Evolutionary conservation across 2,888 invertebrate species (phyloP), one percentile per base, ranked within the genome.

Genomic region (Caenorhabditis sp.): DNA sequence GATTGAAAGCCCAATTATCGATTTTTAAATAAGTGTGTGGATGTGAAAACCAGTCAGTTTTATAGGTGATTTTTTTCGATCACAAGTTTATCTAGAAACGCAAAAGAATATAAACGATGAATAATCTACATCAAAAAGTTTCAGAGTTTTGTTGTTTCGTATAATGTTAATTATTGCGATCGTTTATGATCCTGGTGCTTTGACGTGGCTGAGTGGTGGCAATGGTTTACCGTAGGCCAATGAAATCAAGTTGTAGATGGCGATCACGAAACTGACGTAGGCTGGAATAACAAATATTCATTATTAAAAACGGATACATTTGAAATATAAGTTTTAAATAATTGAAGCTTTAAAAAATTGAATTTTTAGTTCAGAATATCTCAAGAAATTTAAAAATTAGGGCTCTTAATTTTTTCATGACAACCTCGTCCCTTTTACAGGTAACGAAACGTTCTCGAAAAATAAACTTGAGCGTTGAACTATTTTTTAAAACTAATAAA

Each of bases 221-320:
- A 85, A 78, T 63, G 84, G 84, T 69, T 81, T 79, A 62, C 84
- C 85, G 71, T 74, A 27, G 66, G 64, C 71, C 63, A 84, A 71
- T 27, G 80, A 79, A 63, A 79, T 66, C 23, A 83, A 66, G 69
- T 85, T 85, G 78, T 83, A 85, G 51, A 84, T 60, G 51, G 79
- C 84, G 58, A 84, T 71, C 49, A 81, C 59, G 61, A 83, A 76
- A 63, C 78, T 76, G 49, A 65, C 66, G 58, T 75, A 76, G 51
- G 80, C 74, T 73, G 63, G 24, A 66, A 67, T 37, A 43, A 31
- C 31, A 31, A 31, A 31, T 31, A 6, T 31, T 31, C 31, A 31
- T 31, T 31, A 31, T 31, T 31, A 6, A 31, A 31, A 31, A n/a
- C n/a, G n/a, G n/a, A n/a, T n/a, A n/a, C n/a, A n/a, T n/a, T n/a